A percentile compares a stretch with the other conserved stretches of the same genome.
Conservation (phyloP, 2,888 invertebrate genomes). For the Euzetes globulus region DNA sequence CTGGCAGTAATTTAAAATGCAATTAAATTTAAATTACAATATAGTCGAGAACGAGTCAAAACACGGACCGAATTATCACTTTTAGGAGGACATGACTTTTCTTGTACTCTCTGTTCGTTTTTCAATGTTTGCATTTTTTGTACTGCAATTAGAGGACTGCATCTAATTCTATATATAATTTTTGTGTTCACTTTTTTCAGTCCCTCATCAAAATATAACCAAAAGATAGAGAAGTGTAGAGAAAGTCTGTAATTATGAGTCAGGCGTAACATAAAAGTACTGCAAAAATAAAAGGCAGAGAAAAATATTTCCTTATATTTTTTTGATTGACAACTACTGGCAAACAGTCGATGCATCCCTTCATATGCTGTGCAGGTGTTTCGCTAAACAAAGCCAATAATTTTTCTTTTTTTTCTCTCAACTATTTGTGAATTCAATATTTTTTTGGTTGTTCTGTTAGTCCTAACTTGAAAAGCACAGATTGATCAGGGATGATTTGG, state of each 20-base stretch:
- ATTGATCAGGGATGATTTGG: too few species aligned
- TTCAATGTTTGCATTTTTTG: too few species aligned
- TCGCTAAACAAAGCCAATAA: neutral
- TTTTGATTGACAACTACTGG: constrained; percentile 27
- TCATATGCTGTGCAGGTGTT: neutral
- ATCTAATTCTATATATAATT: neutral
- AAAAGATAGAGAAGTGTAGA: neutral
- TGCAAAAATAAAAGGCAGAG: neutral
- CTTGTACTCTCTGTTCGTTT: neutral
- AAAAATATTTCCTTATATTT: constrained; percentile 26
- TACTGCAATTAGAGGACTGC: neutral
- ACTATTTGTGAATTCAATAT: neutral
- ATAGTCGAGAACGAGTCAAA: neutral
- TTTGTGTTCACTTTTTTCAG: neutral
- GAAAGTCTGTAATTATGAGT: constrained; percentile 26
- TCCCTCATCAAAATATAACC: neutral
- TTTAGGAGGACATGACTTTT: neutral
- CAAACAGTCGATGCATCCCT: neutral
- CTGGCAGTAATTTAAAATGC: constrained; percentile 5
- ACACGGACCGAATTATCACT: neutral
- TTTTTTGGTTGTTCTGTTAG: neutral
- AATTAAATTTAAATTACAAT: constrained; percentile 4
- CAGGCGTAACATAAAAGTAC: constrained; percentile 11
- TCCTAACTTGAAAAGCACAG: too few species aligned
- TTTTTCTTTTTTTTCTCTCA: neutral